phyloP scores from a whole-genome alignment of 2,797 vertebrate genomes.

The Fistularia tabacaria region DNA sequence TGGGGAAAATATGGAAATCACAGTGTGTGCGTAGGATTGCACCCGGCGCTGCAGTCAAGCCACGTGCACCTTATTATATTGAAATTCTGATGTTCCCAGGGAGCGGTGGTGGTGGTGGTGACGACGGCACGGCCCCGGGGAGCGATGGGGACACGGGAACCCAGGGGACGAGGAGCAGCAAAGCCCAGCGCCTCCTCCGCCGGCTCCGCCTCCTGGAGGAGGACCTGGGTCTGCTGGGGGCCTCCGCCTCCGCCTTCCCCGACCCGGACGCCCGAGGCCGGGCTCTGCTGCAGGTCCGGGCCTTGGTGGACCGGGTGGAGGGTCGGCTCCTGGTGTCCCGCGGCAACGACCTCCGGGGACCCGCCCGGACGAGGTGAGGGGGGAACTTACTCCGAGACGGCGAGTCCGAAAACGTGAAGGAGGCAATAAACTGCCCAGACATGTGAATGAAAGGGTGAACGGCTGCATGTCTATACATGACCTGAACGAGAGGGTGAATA shows the following conservation, averaged over 20 bases:
- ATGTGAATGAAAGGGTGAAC: no score
- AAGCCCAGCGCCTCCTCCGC: slow-evolving; percentile 74
- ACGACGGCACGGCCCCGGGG: no score
- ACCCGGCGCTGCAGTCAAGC: no score
- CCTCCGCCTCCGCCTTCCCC: slow-evolving; percentile 68
- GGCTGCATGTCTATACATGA: no score
- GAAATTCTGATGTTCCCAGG: no score
- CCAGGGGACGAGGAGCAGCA: slow-evolving; percentile 41
- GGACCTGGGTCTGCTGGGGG: slow-evolving; percentile 72
- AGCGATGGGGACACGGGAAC: no score
- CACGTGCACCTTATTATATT: no score
- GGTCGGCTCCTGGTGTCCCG: slow-evolving; percentile 35
- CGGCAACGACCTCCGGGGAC: slow-evolving; percentile 18
- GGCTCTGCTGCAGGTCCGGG: slow-evolving; percentile 77
- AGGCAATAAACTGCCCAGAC: no score
- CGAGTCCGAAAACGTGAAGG: not conserved
- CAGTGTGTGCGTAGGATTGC: no score
- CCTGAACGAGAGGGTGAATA: no score
- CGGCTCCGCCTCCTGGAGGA: slow-evolving; percentile 82
- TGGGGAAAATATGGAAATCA: no score
- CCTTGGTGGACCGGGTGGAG: slow-evolving; percentile 77
- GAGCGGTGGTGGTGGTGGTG: no score
- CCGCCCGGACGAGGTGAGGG: slow-evolving; percentile 16
- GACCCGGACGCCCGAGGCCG: slow-evolving; percentile 68
- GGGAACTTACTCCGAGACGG: not conserved